Evolutionary conservation across 1,140 invertebrate species (phyloP), one percentile per base, ranked within the genome.

Genomic region (Rhizoglyphus robini): DNA sequence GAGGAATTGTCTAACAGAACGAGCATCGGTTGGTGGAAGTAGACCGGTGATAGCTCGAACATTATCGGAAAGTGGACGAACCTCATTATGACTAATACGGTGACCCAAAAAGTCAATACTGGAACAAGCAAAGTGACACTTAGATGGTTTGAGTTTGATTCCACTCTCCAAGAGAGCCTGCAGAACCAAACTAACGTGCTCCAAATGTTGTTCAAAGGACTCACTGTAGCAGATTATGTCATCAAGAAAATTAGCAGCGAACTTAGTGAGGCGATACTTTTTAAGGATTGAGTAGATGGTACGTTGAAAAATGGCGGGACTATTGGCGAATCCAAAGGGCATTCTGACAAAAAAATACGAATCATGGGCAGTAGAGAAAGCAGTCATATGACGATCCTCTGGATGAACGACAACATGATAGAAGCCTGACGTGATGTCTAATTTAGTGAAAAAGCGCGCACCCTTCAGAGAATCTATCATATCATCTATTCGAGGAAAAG

Each of bases 401-500:
- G 63, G 11, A 11, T 73, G 1, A 4, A 78, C 68, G 18, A 67
- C 65, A 5, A 77, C 69, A 65, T 76, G 76, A 65, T 70, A 74
- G 46, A 76, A 76, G 8, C 75, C 75, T 23, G 70, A 30, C 27
- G 68, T 66, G 15, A 76, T 58, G 65, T 79, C 78, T 2, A 78
- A 25, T 0, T 71, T 73, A 0, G 71, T 71, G 58, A 78, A 76
- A 47, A 63, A 72, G 20, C 58, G 71, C 5, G 69, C 67, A 8
- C 68, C 67, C 47, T 70, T 67, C 0, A 75, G 66, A 2, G 65
- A 64, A 31, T 77, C 70, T 5, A 81, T 69, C 11, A 75, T 64
- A 29, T 79, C 77, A 15, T 79, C 74, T 23, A 81, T 78, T 8
- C 70, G 41, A 0, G 78, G 80, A 1, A 82, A 64, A 1, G 67